Evolutionary conservation across 2,797 vertebrate species (phyloP).

Genomic region (Hemitrygon akajei): DNA sequence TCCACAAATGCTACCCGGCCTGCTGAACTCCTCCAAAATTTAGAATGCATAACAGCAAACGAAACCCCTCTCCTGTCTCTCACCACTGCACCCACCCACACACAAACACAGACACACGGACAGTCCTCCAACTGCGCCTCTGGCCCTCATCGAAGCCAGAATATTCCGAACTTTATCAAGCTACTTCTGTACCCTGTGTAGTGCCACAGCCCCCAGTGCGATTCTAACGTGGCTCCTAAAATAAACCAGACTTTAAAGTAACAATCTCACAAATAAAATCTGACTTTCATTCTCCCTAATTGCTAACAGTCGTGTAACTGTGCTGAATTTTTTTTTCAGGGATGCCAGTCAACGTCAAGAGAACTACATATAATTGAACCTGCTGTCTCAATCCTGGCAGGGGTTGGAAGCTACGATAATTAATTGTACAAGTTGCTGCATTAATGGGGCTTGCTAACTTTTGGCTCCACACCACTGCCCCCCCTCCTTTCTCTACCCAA

Average conservation of each 20-base stretch:
- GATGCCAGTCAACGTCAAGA: background rate
- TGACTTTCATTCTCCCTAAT: slow-evolving; percentile 9
- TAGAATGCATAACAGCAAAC: too few relatives aligned
- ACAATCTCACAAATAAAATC: background rate
- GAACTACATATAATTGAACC: background rate
- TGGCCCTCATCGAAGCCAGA: too few relatives aligned
- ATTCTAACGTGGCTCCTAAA: background rate
- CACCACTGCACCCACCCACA: too few relatives aligned
- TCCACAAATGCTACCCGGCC: too few relatives aligned
- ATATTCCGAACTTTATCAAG: too few relatives aligned
- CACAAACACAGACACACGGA: too few relatives aligned
- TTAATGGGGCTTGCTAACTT: background rate
- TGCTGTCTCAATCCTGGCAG: background rate
- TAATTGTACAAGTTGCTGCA: background rate
- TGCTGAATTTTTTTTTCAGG: slow-evolving; percentile 11
- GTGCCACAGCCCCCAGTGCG: background rate
- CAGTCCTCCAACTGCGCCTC: too few relatives aligned
- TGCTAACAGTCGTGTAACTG: background rate
- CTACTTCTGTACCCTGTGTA: background rate
- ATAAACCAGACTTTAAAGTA: slow-evolving; percentile 10
- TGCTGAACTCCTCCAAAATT: too few relatives aligned
- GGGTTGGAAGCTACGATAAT: background rate
- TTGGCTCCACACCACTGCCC: background rate
- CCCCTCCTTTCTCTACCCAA: too few relatives aligned
- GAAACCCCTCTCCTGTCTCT: too few relatives aligned